These are phyloP conservation scores for Paraescarpia echinospica DNA, from an alignment of 1,140 invertebrate species.

Conservation along the genomic window DNA sequence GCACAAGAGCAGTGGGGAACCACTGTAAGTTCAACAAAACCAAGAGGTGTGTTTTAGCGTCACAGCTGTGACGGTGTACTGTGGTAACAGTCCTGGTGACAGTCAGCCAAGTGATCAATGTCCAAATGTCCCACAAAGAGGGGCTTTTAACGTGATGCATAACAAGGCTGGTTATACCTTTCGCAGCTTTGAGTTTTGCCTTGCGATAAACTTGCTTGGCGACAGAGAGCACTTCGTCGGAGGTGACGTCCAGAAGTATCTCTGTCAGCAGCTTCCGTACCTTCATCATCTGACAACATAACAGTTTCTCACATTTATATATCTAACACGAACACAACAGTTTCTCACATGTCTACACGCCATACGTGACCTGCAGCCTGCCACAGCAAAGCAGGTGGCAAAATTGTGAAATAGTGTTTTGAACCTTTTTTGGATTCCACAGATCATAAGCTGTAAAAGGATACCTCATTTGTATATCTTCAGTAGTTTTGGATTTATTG, in stretches of 20 bases:
- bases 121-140: constrained; percentile 22
- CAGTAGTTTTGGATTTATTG: no score
- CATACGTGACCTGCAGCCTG: no score
- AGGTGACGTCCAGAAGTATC: constrained; percentile 90
- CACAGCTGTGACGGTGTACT: not conserved
- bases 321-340: no score
- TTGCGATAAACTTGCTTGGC: constrained; percentile 75
- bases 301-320: constrained; percentile 72
- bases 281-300: constrained; percentile 62
- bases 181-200: constrained; percentile 60
- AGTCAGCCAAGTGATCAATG: constrained; percentile 6
- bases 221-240: constrained; percentile 79
- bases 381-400: no score
- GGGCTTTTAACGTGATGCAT: constrained; percentile 15
- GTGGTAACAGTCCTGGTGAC: not conserved
- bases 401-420: no score
- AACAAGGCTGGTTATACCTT: constrained; percentile 63
- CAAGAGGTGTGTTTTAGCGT: constrained; percentile 16
- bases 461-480: no score
- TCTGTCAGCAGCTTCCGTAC: constrained; percentile 79
- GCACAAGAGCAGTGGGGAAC: constrained; percentile 19
- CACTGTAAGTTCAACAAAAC: constrained; percentile 18
- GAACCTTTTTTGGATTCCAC: no score
- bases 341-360: no score
- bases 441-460: no score